Base-by-base conservation (phyloP, 2,113 vertebrate genomes). In the Vanacampus margaritifer region DNA sequence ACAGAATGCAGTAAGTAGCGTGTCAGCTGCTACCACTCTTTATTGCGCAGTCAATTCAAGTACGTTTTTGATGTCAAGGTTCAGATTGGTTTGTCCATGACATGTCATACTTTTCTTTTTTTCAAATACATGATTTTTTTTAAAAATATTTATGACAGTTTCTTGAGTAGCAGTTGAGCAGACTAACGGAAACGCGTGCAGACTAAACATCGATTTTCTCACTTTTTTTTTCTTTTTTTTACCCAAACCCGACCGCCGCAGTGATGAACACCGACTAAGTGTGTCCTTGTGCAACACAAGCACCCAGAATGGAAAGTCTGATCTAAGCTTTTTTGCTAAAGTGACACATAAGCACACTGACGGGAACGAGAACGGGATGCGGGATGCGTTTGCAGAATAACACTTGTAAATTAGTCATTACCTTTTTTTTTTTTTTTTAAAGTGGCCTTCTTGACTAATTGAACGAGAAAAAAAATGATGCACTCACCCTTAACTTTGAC, bases 341-440 rank as follows among this genome's bases (percentile, higher is more conserved):
- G 54, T 78, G 74, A 78, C 74, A 72, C 66, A 73, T 81, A 50
- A 73, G 39, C 65, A 57, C 67, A 67, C 43, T 76, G 58, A 68
- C 19, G 19, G 75, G 63, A 79, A 82, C 28, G 63, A 5, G 53
- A 41, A 65, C 21, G 23, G 69, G 50, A 65, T 69, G 35, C 3
- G 46, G 32, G 46, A 67, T 45, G 56, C 37, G 17, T 53, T 36
- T 62, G 43, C 24, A 21, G 45, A 63, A 39, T 46, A n/a, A 71
- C 23, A 72, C 48, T 36, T 45, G 10, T 62, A 69, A 78, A 45
- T 51, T 24, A 36, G 1, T 41, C 16, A 24, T 28, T 19, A 8
- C 16, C 2, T 37, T 53, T 14, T 46, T n/a, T n/a, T n/a, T n/a
- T n/a, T n/a, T n/a, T n/a, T n/a, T n/a, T 39, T n/a, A 21, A 26